Base-by-base conservation (phyloP, 2,888 invertebrate species). In the Harpalus rufipes region DNA sequence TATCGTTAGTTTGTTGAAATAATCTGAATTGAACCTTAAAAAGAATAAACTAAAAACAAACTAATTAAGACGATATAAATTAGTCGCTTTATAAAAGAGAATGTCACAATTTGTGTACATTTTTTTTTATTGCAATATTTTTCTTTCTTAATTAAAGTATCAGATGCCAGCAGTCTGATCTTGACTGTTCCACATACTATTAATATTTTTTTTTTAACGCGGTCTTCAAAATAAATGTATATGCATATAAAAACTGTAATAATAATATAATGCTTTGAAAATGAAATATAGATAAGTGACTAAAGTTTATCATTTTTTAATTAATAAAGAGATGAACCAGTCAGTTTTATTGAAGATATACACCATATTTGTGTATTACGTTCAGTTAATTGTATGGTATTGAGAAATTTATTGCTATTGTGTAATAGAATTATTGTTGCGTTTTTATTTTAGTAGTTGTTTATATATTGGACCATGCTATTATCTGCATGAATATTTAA, bases 1-100 rank as follows among this genome's bases (percentile, higher is more conserved):
- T 68, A 68, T 68, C 68, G 41, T 8, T 25, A 10, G n/a, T 68
- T 68, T 68, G 39, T 39, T 68, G 7, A 25, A 41, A 7, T 32
- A 68, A 39, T n/a, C 68, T 32, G n/a, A 39, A 68, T 21, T 68
- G 68, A 68, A 32, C 68, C 68, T 68, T 68, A 68, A 68, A 68
- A 68, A 68, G 68, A 32, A 68, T 68, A 68, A 68, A 68, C 39
- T 41, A 68, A 68, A 68, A 68, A 68, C 68, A 68, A 41, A 39
- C 68, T 68, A 68, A 68, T 68, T 68, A 59, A 68, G 68, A 39
- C 39, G 68, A 68, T 68, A 32, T 68, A 68, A 68, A 68, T 68
- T 68, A 68, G 68, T 68, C 68, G 68, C 68, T 68, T 68, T 39
- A 14, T 68, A 68, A 68, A 32, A 39, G 39, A 39, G 39, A 68